These are phyloP conservation scores for Pardosa pseudoannulata DNA, from an alignment of 2,888 invertebrate species.

Conservation along the genomic window DNA sequence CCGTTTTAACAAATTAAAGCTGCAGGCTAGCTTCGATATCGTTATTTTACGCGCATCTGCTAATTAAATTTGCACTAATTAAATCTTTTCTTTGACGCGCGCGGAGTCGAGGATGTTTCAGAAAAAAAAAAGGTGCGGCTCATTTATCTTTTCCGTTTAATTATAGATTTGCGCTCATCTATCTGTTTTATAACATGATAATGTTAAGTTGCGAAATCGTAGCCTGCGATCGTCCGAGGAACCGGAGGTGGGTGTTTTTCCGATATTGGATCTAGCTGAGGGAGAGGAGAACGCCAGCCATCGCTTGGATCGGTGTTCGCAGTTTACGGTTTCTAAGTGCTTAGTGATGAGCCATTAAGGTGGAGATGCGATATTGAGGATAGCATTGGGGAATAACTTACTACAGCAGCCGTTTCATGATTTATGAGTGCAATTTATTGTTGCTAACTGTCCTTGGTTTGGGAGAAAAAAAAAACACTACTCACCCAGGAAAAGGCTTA, in stretches of 20 bases:
- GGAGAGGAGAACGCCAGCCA: not conserved
- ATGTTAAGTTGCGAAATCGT: not conserved
- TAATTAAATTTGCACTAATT: conserved; percentile 15
- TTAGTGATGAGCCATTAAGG: not conserved
- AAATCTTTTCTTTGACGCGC: conserved; percentile 5
- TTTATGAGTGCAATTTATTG: not conserved
- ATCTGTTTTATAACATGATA: conserved; percentile 7
- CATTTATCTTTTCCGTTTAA: conserved; percentile 12
- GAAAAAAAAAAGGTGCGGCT: not conserved
- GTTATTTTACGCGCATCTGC: not conserved
- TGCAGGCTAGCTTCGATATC: not conserved
- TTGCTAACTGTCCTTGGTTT: not conserved
- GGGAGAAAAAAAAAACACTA: too few relatives aligned
- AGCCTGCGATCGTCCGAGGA: not conserved
- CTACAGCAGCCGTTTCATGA: not conserved
- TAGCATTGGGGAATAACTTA: not conserved
- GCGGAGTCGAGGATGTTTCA: not conserved
- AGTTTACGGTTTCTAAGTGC: conserved; percentile 3
- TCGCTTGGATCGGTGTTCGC: not conserved
- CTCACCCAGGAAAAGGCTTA: too few relatives aligned
- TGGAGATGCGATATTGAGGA: not conserved
- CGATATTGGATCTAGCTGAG: not conserved
- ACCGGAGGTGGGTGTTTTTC: not conserved
- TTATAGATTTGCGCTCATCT: conserved; percentile 9
- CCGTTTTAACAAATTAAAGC: conserved; percentile 3